Evolutionary conservation across 2,113 vertebrate genomes (phyloP), one percentile per base, ranked within the genome.

Genomic region (Typhlomys cinereus): DNA sequence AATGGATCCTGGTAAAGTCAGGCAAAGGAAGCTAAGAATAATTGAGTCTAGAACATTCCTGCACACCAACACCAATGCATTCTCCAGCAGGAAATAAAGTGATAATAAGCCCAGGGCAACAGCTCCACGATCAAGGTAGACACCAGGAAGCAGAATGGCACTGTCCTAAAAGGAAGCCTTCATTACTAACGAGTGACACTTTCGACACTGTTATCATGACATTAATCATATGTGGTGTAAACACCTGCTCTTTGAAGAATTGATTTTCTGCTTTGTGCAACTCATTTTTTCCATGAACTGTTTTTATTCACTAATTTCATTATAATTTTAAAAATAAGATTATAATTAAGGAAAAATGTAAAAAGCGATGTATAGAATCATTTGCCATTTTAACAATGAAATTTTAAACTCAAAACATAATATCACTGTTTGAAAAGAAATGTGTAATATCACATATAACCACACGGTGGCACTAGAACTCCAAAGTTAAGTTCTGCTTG

Each of bases 391-490:
- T 67, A 92, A 36, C 31, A 39, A 89, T 9, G 15, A 48, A 46
- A 59, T 25, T 18, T 25, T 7, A 67, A 69, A 62, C 76, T 31
- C 52, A 78, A 86, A 69, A 2, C 10, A 7, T 31, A 14, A 7
- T 64, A n/a, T 61, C n/a, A n/a, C n/a, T n/a, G n/a, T n/a, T n/a
- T n/a, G 62, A 71, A 0, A 6, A 23, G 18, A 18, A 44, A 10
- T 3, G 1, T 96, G 97, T 70, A 90, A 41, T 92, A 52, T 39
- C 71, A n/a, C 2, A 67, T 29, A 87, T 31, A 4, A 44, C 92
- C 98, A 93, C 97, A 85, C 3, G 96, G 93, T 96, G 98, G 88
- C 91, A 94, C 92, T 94, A 94, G 82, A 91, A 73, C 59, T 12
- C 88, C 76, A 95, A 96, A 84, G 4, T 54, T 64, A 17, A 46